Conservation (phyloP, 2,888 invertebrate genomes). For the Smittia sp. region DNA sequence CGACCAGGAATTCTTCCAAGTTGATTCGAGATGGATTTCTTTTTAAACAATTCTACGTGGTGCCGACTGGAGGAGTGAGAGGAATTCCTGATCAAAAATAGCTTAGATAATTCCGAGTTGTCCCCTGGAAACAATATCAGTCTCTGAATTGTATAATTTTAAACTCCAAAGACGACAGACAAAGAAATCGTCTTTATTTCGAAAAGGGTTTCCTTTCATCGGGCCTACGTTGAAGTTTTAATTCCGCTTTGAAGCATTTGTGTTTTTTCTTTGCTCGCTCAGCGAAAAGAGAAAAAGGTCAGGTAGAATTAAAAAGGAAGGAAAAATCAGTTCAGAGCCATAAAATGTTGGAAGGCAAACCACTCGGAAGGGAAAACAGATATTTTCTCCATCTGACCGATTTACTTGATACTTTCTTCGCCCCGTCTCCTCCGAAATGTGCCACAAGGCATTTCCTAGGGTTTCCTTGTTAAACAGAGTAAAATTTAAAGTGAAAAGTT, state of each 20-base stretch:
- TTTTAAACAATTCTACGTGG: no score
- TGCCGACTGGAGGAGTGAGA: no score
- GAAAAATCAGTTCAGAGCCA: constrained; percentile 7
- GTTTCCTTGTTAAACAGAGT: background rate
- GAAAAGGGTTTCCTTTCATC: background rate
- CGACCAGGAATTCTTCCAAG: no score
- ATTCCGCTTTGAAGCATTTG: constrained; percentile 14
- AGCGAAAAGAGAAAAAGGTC: background rate
- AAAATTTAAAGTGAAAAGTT: background rate
- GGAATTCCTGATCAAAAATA: no score
- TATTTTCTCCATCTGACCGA: background rate
- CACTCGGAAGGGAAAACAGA: constrained; percentile 20
- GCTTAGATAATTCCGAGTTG: no score
- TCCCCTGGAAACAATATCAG: background rate
- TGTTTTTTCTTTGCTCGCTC: background rate
- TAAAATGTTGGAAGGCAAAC: constrained; percentile 22
- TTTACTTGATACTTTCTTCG: background rate
- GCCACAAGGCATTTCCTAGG: background rate
- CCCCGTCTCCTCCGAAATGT: background rate
- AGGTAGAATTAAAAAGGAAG: background rate
- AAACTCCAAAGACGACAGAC: background rate
- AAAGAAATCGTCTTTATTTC: background rate
- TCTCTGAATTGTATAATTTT: background rate
- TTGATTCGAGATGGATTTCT: no score
- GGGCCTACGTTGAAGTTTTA: constrained; percentile 18